phyloP scores from a whole-genome alignment of 2,888 invertebrate species.

The Limenitis camilla region DNA sequence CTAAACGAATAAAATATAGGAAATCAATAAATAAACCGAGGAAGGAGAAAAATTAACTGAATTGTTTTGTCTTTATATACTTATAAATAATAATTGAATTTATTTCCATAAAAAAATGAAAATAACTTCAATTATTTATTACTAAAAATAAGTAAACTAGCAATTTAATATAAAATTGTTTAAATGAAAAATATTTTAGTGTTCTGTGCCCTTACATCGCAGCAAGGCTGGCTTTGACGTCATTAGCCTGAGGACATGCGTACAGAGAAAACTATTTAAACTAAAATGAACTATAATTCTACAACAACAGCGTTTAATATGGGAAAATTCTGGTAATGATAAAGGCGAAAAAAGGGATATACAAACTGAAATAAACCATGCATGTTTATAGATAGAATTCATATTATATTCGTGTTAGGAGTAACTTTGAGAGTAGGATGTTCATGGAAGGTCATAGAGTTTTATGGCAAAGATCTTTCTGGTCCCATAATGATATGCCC shows the following conservation, averaged over 20 bases:
- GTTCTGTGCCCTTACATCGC: conserved; percentile 32
- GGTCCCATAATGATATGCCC: conserved; percentile 7
- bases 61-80: no score
- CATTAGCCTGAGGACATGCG: conserved; percentile 27
- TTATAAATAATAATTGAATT: no score
- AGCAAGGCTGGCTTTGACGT: conserved; percentile 37
- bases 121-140: no score
- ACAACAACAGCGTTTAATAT: neutral
- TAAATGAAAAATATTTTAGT: conserved; percentile 49
- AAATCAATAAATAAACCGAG: no score
- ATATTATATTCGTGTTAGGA: conserved; percentile 1
- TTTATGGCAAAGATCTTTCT: conserved; percentile 19
- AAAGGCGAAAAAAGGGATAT: neutral
- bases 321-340: neutral
- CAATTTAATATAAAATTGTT: conserved; percentile 40
- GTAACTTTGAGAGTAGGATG: conserved; percentile 9
- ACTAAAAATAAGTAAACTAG: conserved; percentile 5
- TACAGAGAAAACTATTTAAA: neutral
- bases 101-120: no score
- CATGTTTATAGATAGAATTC: neutral
- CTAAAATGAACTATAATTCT: neutral
- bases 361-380: conserved; percentile 6
- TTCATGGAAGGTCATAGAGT: conserved; percentile 17
- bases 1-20: no score
- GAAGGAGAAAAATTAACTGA: no score